These are phyloP conservation scores for Mayetiola destructor DNA, from an alignment of 2,888 invertebrate species.

Conservation along the genomic window DNA sequence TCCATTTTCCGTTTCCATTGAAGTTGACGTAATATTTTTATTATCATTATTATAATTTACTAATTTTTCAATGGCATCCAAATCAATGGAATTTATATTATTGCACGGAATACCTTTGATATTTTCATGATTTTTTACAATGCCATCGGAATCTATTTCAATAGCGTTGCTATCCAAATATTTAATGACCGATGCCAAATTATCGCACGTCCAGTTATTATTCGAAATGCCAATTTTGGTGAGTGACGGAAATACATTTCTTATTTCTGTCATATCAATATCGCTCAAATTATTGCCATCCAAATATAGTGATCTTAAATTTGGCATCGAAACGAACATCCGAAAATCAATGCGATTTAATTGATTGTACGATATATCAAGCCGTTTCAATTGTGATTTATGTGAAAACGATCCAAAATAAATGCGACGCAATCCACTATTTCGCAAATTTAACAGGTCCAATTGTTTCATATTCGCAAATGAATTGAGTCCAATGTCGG, in stretches of 20 bases:
- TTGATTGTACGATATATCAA: slow-evolving; percentile 16
- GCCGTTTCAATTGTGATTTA: slow-evolving; percentile 13
- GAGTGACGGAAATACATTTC: slow-evolving; percentile 14
- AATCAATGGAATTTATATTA: background rate
- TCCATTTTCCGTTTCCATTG: no score
- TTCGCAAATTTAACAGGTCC: slow-evolving; percentile 9
- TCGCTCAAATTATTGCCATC: slow-evolving; percentile 17
- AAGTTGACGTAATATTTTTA: no score
- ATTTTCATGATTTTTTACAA: background rate
- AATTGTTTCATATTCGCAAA: slow-evolving; percentile 11
- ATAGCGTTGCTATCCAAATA: background rate
- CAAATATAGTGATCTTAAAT: slow-evolving; percentile 14
- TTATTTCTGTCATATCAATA: slow-evolving; percentile 13
- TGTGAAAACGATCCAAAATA: slow-evolving; percentile 16
- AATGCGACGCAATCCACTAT: background rate
- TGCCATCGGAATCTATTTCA: background rate
- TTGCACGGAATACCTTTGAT: slow-evolving; percentile 6
- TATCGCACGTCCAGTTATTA: slow-evolving; percentile 17
- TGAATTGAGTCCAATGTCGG: background rate
- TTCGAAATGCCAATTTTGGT: slow-evolving; percentile 14
- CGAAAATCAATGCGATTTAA: slow-evolving; percentile 15
- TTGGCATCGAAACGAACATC: slow-evolving; percentile 14
- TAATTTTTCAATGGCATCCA: background rate
- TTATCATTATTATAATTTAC: no score
- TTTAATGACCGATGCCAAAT: slow-evolving; percentile 15